Conservation (phyloP, 2,888 invertebrate species). For the Drosophila antonietae region DNA sequence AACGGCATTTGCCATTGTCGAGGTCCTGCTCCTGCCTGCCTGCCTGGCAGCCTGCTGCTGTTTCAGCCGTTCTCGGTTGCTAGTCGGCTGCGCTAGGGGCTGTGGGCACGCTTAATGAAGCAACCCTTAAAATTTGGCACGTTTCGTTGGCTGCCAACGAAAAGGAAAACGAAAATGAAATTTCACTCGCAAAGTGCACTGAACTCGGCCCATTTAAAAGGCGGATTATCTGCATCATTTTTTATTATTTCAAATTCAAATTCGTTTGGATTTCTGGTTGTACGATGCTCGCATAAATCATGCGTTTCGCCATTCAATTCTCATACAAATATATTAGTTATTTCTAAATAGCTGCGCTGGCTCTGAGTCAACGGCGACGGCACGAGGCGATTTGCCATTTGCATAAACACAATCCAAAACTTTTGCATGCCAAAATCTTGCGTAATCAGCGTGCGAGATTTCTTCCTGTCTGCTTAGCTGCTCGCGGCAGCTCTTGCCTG, state of each 20-base stretch:
- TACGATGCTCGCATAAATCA: constrained; percentile 47
- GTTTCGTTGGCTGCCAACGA: constrained; percentile 62
- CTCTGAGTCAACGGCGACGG: constrained; percentile 38
- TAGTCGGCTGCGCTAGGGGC: constrained; percentile 4
- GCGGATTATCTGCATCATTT: constrained; percentile 39
- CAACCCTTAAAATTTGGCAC: constrained; percentile 79
- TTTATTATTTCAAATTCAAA: constrained; percentile 15
- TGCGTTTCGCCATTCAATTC: constrained; percentile 21
- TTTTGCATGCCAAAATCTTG: constrained; percentile 48
- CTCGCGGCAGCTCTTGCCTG: constrained; percentile 10
- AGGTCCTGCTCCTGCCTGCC: constrained; percentile 5
- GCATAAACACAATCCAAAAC: constrained; percentile 60
- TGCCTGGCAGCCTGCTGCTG: background rate
- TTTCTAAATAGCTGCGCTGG: constrained; percentile 14
- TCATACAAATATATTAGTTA: constrained; percentile 10
- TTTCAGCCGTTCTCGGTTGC: background rate
- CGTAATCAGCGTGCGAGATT: constrained; percentile 62
- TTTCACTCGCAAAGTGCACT: constrained; percentile 58
- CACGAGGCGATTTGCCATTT: constrained; percentile 48
- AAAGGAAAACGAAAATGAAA: constrained; percentile 60
- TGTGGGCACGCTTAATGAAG: constrained; percentile 70
- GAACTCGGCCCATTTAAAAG: constrained; percentile 58
- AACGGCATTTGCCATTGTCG: constrained; percentile 53
- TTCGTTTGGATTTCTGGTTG: constrained; percentile 32
- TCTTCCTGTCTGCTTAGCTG: constrained; percentile 51